Evolutionary conservation across 2,888 invertebrate genomes (phyloP), one percentile per base, ranked within the genome.

Genomic region (Harmothoe impar): DNA sequence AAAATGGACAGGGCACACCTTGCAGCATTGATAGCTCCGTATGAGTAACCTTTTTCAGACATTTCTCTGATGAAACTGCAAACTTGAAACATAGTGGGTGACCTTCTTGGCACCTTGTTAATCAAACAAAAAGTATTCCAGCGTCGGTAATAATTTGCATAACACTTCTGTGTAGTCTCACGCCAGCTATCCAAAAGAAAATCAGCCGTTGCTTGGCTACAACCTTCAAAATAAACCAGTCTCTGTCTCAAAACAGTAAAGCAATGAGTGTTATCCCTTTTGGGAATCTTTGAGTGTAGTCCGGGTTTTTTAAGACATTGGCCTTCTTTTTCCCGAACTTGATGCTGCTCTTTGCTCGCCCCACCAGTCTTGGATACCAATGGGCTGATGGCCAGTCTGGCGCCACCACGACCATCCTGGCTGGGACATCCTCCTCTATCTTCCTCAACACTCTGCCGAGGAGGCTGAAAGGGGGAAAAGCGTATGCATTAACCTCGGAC

Each of bases 401-500:
- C 10, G n/a, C 17, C 12, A 81, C 23, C 12, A 81, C 10, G 54
- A 10, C 12, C 10, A 35, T 31, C 15, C 7, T 17, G 31, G 5
- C 31, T 17, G 17, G 81, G 7, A 10, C 43, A 3, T 31, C 20
- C 81, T 81, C 15, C 31, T 7, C 5, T 35, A 17, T 17, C 43
- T 35, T 31, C 7, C n/a, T 23, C 31, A 81, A 7, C 31, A 23
- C 25, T 81, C 31, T 81, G 33, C 3, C 31, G 17, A 35, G 7
- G 7, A 23, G 33, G 23, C 81, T 81, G 81, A 81, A 81, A 81
- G 81, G 81, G 12, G 81, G 81, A 81, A 81, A 81, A 3, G 33
- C 33, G 31, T 81, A 81, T 31, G n/a, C 25, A 81, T 81, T 10
- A 35, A 23, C 5, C 5, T 15, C 5, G 5, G 33, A 20, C 81